A percentile compares a stretch with the other conserved stretches of the same genome.
phyloP scores from a whole-genome alignment of 1,140 invertebrate species.

The Papilio xuthus region DNA sequence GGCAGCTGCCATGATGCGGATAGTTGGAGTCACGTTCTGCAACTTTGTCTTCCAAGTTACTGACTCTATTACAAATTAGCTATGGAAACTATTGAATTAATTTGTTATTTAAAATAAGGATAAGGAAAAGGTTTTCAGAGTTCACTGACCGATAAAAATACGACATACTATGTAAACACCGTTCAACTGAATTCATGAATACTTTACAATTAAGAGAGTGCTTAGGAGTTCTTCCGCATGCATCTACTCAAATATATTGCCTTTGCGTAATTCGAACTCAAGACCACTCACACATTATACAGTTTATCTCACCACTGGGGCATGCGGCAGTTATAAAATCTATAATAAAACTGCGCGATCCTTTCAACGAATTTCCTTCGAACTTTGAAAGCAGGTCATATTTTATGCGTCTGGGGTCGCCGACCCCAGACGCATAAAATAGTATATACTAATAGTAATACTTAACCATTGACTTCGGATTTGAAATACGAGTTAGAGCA shows the following conservation, averaged over 20 bases:
- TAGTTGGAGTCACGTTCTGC: neutral
- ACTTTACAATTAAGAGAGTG: too few species aligned
- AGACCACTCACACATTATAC: neutral
- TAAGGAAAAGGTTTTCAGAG: neutral
- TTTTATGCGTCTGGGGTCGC: constrained; percentile 30
- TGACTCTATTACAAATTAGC: neutral
- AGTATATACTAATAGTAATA: too few species aligned
- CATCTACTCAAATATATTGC: neutral
- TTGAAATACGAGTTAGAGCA: neutral
- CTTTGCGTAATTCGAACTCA: neutral
- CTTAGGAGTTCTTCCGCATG: too few species aligned
- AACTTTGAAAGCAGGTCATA: constrained; percentile 5
- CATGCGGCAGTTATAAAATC: constrained; percentile 8
- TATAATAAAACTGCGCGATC: neutral
- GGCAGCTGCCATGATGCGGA: constrained; percentile 24
- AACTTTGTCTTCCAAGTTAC: constrained; percentile 22
- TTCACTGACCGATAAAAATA: too few species aligned
- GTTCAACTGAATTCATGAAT: too few species aligned
- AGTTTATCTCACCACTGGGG: neutral
- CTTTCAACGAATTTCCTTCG: constrained; percentile 16
- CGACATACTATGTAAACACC: too few species aligned
- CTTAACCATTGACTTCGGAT: constrained; percentile 23
- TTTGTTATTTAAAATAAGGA: neutral
- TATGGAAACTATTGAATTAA: constrained; percentile 6
- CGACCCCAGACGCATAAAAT: too few species aligned